phyloP scores from a whole-genome alignment of 2,888 invertebrate species.

The Parnassius mnemosyne region DNA sequence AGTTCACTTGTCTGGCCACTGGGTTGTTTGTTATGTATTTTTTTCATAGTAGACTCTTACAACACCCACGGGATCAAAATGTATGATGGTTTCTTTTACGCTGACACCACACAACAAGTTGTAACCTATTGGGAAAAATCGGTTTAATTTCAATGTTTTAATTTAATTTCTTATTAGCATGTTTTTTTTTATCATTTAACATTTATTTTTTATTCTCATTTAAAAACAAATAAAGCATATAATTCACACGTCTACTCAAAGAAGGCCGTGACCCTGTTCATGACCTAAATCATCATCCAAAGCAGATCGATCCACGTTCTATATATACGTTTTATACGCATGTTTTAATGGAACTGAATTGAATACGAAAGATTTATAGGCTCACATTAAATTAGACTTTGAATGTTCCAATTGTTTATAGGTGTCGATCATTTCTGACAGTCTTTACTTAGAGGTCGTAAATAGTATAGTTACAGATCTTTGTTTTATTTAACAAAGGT shows the following conservation, averaged over 20 bases:
- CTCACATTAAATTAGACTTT: background rate
- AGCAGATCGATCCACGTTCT: slow-evolving; percentile 11
- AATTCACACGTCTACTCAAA: background rate
- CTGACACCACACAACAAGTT: too few relatives aligned
- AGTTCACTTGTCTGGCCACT: too few relatives aligned
- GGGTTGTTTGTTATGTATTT: too few relatives aligned
- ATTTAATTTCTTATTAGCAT: background rate
- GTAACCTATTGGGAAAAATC: too few relatives aligned
- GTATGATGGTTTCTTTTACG: too few relatives aligned
- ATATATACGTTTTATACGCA: background rate
- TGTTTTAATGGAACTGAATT: slow-evolving; percentile 2
- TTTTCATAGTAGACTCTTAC: too few relatives aligned
- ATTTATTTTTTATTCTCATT: background rate
- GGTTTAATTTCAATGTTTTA: too few relatives aligned
- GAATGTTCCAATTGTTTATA: background rate
- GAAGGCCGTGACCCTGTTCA: slow-evolving; percentile 14
- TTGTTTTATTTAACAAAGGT: too few relatives aligned
- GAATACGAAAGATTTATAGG: background rate
- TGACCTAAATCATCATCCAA: slow-evolving; percentile 17
- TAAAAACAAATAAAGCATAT: slow-evolving; percentile 1
- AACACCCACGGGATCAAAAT: too few relatives aligned
- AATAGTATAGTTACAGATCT: too few relatives aligned
- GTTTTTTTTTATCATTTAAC: background rate
- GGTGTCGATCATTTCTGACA: background rate
- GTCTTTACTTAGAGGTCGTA: too few relatives aligned